Percentiles rank a stretch among this genome's conserved stretches.
Evolutionary conservation across 2,113 vertebrate species (phyloP).

Genomic region (Sturnus vulgaris): DNA sequence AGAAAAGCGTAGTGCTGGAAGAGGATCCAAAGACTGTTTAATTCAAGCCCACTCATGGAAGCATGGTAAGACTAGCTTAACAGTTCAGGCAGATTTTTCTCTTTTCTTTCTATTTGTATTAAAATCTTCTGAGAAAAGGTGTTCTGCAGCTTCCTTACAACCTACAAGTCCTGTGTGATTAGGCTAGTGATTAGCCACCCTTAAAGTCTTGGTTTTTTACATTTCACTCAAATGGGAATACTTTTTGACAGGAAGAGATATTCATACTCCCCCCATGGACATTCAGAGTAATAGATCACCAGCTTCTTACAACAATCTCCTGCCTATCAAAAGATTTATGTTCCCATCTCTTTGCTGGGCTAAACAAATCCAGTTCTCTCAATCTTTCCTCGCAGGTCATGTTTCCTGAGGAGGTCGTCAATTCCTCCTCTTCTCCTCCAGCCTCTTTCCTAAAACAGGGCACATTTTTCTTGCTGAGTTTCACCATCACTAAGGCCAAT

Average conservation of each 20-base stretch:
- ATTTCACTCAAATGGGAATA: neutral
- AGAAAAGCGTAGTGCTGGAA: neutral
- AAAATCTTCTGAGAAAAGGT: neutral
- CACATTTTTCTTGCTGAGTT: neutral
- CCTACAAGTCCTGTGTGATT: neutral
- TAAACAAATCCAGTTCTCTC: conserved; percentile 21
- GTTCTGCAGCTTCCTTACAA: neutral
- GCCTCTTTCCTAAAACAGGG: neutral
- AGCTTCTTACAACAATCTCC: neutral
- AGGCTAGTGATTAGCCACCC: neutral
- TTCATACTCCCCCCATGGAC: neutral
- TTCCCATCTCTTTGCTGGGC: neutral
- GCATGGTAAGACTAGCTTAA: neutral
- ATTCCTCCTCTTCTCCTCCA: neutral
- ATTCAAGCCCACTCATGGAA: conserved; percentile 28
- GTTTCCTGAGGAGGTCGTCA: neutral
- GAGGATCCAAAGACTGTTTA: conserved; percentile 2
- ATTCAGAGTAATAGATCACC: neutral
- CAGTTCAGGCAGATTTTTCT: neutral
- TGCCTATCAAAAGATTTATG: neutral
- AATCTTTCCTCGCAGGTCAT: neutral
- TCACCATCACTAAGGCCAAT: neutral
- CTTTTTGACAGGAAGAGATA: neutral
- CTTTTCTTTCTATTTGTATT: neutral
- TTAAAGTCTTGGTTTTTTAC: neutral